phyloP scores from a whole-genome alignment of 2,113 vertebrate genomes.

The Arenaria interpres region DNA sequence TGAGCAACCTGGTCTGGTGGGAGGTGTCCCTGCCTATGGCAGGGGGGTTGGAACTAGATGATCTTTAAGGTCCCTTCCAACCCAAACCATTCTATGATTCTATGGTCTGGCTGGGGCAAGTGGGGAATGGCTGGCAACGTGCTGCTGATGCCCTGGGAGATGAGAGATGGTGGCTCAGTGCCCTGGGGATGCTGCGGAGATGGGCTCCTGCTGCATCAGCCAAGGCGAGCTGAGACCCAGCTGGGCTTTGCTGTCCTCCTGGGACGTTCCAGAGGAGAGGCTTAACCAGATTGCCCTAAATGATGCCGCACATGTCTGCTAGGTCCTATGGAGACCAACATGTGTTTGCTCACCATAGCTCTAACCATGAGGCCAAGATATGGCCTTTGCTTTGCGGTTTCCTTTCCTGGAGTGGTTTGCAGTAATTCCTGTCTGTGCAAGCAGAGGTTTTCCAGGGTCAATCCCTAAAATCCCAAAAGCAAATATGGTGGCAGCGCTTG shows the following conservation, averaged over 20 bases:
- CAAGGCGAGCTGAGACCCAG: neutral
- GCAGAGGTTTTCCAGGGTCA: neutral
- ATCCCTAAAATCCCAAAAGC: neutral
- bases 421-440: neutral
- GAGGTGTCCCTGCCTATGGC: too few species aligned
- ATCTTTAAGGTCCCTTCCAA: too few species aligned
- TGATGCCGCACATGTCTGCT: accelerated
- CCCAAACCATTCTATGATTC: too few species aligned
- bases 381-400: neutral
- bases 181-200: neutral
- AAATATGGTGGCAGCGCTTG: neutral
- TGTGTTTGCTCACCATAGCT: accelerated
- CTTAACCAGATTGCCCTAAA: neutral
- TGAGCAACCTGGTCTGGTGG: too few species aligned
- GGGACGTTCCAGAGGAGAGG: neutral
- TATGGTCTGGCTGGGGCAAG: neutral
- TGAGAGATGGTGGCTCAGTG: neutral
- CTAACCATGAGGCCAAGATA: neutral
- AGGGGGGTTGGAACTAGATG: too few species aligned
- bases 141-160: neutral
- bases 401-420: neutral
- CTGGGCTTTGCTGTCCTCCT: neutral
- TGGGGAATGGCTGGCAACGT: neutral
- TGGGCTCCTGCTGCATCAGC: neutral
- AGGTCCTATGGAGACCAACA: accelerated